Conservation (phyloP, 1,140 invertebrate genomes). For the Stegodyphus dumicola region DNA sequence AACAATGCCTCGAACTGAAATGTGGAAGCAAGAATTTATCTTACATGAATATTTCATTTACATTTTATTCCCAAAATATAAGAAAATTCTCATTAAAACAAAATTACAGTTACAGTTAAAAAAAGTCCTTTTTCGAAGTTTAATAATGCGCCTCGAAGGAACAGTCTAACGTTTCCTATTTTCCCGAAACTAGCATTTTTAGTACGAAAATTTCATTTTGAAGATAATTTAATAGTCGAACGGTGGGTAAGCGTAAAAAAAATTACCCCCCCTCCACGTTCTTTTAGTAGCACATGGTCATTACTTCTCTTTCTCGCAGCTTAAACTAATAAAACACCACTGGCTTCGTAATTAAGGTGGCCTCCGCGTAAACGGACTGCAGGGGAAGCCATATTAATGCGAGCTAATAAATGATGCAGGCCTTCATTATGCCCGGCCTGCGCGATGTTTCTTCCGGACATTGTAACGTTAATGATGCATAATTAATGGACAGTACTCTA, state of each 20-base stretch:
- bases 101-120: no score
- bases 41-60: no score
- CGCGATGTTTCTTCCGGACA: slow-evolving; percentile 47
- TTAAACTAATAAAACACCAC: slow-evolving; percentile 57
- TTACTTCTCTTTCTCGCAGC: slow-evolving; percentile 24
- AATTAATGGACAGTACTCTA: slow-evolving; percentile 54
- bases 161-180: no score
- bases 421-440: slow-evolving; percentile 32
- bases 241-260: slow-evolving; percentile 1
- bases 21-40: no score
- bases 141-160: no score
- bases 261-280: not conserved
- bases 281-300: slow-evolving; percentile 15
- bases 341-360: slow-evolving; percentile 53
- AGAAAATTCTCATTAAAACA: no score
- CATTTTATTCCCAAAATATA: no score
- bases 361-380: slow-evolving; percentile 13
- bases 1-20: no score
- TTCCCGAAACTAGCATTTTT: not conserved
- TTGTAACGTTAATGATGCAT: slow-evolving; percentile 60
- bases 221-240: slow-evolving; percentile 42
- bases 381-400: slow-evolving; percentile 46
- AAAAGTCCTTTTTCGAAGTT: no score
- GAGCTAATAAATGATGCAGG: slow-evolving; percentile 55
- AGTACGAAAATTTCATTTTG: slow-evolving; percentile 13